Evolutionary conservation across 2,113 vertebrate genomes (phyloP).

Genomic region (Chamaetylas fuelleborni): DNA sequence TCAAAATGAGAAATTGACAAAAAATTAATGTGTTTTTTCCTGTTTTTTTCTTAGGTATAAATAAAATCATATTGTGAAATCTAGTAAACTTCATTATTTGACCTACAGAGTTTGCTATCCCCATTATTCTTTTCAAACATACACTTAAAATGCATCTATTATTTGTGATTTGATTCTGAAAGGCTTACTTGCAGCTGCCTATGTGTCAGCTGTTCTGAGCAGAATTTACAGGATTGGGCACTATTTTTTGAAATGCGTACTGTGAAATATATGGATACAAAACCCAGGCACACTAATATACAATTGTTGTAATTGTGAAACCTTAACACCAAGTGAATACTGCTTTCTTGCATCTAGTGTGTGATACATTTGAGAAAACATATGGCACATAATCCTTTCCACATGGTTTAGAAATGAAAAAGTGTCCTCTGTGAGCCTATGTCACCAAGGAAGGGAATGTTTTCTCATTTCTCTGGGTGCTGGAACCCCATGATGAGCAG

Average conservation of each 20-base stretch:
- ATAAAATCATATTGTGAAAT: neutral
- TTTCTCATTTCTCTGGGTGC: slow-evolving; percentile 38
- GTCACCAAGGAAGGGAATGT: neutral
- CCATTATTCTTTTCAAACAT: neutral
- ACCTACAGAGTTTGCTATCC: neutral
- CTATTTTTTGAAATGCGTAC: neutral
- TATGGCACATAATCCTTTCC: slow-evolving; percentile 21
- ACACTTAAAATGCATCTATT: neutral
- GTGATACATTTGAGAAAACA: slow-evolving; percentile 7
- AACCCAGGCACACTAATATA: neutral
- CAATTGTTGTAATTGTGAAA: neutral
- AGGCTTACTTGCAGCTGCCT: neutral
- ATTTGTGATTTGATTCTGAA: neutral
- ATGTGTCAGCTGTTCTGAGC: neutral
- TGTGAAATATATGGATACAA: neutral
- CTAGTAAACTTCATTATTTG: neutral
- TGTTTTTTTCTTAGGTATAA: neutral
- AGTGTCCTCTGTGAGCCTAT: slow-evolving; percentile 15
- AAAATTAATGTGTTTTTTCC: neutral
- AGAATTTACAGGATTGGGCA: neutral
- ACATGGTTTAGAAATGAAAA: slow-evolving; percentile 42
- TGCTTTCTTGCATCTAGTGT: neutral
- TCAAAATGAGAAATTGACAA: neutral
- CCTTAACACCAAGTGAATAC: neutral
- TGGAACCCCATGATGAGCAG: slow-evolving; percentile 30